Evolutionary conservation across 2,113 vertebrate species (phyloP).

Genomic region (Tetrao urogallus): DNA sequence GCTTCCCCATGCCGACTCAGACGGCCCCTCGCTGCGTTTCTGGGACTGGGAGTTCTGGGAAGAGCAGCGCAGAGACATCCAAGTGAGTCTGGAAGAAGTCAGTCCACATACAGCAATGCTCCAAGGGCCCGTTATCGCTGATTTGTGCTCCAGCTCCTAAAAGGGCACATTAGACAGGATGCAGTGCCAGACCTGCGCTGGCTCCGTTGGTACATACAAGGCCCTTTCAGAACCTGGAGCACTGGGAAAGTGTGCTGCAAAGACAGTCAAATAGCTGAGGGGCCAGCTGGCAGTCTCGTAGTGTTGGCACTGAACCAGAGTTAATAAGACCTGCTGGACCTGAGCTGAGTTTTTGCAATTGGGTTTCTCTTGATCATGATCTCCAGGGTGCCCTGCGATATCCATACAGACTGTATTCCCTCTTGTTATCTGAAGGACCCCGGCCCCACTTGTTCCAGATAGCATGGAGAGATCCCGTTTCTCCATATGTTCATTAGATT

Average conservation of each 20-base stretch:
- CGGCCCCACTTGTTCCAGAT: background rate
- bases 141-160: background rate
- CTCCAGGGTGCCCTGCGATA: background rate
- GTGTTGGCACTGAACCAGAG: slow-evolving; percentile 1
- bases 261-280: background rate
- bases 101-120: background rate
- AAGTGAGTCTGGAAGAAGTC: slow-evolving; percentile 12
- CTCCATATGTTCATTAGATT: background rate
- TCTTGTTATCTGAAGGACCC: background rate
- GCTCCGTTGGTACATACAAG: background rate
- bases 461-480: background rate
- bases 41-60: background rate
- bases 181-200: background rate
- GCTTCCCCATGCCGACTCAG: background rate
- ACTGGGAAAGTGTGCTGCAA: background rate
- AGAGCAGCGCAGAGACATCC: background rate
- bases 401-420: background rate
- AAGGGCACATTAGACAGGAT: background rate
- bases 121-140: background rate
- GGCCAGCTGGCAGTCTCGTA: slow-evolving; percentile 26
- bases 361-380: slow-evolving; percentile 9
- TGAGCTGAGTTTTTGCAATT: background rate
- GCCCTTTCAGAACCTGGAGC: slow-evolving; percentile 25
- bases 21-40: background rate
- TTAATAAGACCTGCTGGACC: slow-evolving; percentile 32